Evolutionary conservation across 92 coral and sea anemone species (phyloP), one percentile per base, ranked within the genome.

Genomic region (Pocillopora grandis): DNA sequence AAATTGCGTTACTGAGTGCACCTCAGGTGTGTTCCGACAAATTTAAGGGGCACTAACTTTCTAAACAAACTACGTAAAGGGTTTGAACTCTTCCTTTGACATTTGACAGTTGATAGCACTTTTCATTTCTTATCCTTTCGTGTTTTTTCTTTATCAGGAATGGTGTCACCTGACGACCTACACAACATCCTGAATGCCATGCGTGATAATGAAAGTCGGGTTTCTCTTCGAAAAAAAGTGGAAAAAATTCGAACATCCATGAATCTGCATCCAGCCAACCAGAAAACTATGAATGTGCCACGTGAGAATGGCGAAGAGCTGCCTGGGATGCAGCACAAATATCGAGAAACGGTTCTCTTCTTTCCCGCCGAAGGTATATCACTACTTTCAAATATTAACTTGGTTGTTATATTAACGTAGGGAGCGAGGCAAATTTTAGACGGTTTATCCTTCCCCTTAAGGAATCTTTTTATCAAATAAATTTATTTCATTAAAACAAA

Each of bases 191-290:
- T 75, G 62, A 75, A 75, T 75, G 11, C 14, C 37, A 58, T 75
- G 42, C 33, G 33, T 33, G 19, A 75, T 75, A 52, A 20, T 23
- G 18, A 75, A 75, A 17, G 42, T 36, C 33, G 78, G 13, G 66
- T 75, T 17, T 58, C 2, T 31, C 78, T 75, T 20, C 36, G 61
- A 17, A 75, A 75, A 19, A 63, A 75, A 55, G 78, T 75, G 78
- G 78, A 75, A 36, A 58, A 75, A 75, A 55, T 75, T 56, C 78
- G 78, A 21, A 63, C 78, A 35, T 55, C 20, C n/a, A 19, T 75
- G 23, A 75, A 75, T 55, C 78, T 66, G 0, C 78, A 75, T 52
- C 78, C 78, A 75, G 78, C 78, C 78, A 75, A 75, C 58, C 78
- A 75, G 65, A 75, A 75, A 58, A 75, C 63, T 12, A 75, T 75